A percentile compares a stretch with the other conserved stretches of the same genome.
Conservation (phyloP, 2,113 vertebrate genomes). For the Fulica atra region DNA sequence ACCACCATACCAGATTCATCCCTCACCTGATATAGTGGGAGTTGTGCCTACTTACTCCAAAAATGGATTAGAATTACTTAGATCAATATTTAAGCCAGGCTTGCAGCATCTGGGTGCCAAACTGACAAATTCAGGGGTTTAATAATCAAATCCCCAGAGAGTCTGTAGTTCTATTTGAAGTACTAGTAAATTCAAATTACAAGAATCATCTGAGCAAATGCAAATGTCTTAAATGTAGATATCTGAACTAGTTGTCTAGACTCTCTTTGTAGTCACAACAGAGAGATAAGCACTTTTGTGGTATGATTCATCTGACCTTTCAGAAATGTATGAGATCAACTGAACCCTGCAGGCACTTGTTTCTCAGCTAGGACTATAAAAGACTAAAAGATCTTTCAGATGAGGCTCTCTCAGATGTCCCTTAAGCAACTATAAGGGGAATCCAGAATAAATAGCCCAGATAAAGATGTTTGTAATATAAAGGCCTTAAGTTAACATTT, state of each 20-base stretch:
- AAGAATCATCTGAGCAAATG: background rate
- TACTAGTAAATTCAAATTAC: background rate
- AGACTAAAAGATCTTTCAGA: background rate
- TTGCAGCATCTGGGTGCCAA: background rate
- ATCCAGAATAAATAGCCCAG: background rate
- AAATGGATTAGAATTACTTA: background rate
- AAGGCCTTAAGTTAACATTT: background rate
- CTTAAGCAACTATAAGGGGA: background rate
- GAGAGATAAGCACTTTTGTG: background rate
- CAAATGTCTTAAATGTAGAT: background rate
- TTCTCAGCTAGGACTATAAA: background rate
- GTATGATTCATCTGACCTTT: slow-evolving; percentile 19
- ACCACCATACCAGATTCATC: background rate
- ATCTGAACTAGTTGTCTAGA: background rate
- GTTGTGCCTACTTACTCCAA: background rate
- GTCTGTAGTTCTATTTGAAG: background rate
- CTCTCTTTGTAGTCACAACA: background rate
- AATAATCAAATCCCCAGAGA: background rate
- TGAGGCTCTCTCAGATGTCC: background rate
- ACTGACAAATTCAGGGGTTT: background rate
- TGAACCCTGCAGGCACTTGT: background rate
- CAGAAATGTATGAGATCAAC: background rate
- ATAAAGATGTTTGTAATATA: background rate
- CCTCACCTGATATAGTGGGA: background rate
- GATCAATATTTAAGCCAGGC: background rate